Base-by-base conservation (phyloP, 2,797 vertebrate genomes). In the Chaunax sp. region DNA sequence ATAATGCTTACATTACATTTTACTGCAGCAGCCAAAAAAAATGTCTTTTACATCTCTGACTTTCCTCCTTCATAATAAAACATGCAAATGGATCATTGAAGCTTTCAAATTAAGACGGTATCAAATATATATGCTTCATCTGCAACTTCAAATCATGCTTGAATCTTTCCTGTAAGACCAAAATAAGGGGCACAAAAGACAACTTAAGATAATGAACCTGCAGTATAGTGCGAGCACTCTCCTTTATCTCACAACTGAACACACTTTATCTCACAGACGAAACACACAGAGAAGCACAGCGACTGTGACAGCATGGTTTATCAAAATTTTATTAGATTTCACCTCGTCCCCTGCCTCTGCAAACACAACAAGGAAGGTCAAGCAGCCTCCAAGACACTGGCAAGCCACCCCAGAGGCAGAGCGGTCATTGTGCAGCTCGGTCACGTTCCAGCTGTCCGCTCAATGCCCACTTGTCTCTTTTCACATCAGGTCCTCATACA, bases 301-400 rank as follows among this genome's bases (percentile, higher is more conserved):
- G n/a, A n/a, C n/a, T 69, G 73, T 61, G 83, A 68, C 74, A 40
- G 67, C 51, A 0, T 26, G 56, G 72, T 87, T 80, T 76, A 75
- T 85, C 74, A 83, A 53, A 75, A 64, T 61, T 67, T 58, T 66
- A 78, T 73, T 82, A 76, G 50, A 75, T 79, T 83, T 55, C 74
- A 75, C 64, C 64, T 53, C 58, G 72, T 75, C 51, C 45, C 23
- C 33, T 6, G 6, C 58, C 19, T 18, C 59, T 45, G 64, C 75
- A 74, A 78, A 71, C 68, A 72, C 16, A 79, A 64, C 70, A 64
- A 59, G 55, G 66, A 86, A 89, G 84, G 87, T 88, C 84, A 82
- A 65, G 59, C 16, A 13, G 40, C 61, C 59, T 62, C 35, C 6
- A 6, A 72, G 85, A 54, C 19, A 16, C 60, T 0, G 47, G 26